Percentiles rank a stretch among this genome's conserved stretches.
Conservation (phyloP, 2,888 invertebrate genomes). For the Dysmachus trigonus region DNA sequence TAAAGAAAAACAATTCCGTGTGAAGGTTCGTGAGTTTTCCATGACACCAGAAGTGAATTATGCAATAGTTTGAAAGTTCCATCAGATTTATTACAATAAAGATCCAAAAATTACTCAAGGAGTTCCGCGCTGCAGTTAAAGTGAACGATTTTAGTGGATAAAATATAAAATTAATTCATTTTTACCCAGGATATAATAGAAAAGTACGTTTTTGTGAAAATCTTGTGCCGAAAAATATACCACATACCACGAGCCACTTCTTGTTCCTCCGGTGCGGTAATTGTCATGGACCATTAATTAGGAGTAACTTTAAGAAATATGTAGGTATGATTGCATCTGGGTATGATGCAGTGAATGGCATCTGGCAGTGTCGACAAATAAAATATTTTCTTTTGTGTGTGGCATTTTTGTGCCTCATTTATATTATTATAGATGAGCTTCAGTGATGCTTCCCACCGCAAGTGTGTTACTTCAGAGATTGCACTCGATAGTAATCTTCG, state of each 20-base stretch:
- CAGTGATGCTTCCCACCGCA: not conserved
- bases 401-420: not conserved
- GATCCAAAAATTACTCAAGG: not conserved
- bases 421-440: not conserved
- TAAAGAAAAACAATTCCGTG: conserved; percentile 22
- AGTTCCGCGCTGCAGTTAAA: not conserved
- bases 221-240: too few species aligned
- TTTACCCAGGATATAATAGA: not conserved
- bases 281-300: conserved; percentile 3
- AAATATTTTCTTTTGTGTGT: not conserved
- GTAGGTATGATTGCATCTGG: not conserved
- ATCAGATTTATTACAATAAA: not conserved
- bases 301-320: conserved; percentile 16
- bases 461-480: not conserved
- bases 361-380: not conserved
- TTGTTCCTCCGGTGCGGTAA: not conserved
- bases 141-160: conserved; percentile 8
- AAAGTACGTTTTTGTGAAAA: conserved; percentile 21
- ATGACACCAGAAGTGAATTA: conserved; percentile 19
- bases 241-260: not conserved
- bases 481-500: not conserved
- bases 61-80: conserved; percentile 37
- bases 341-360: not conserved
- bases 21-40: conserved; percentile 16
- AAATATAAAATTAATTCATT: not conserved